Percentiles rank a stretch among this genome's conserved stretches.
Evolutionary conservation across 2,888 invertebrate species (phyloP).

Genomic region (Euclidia mi): DNA sequence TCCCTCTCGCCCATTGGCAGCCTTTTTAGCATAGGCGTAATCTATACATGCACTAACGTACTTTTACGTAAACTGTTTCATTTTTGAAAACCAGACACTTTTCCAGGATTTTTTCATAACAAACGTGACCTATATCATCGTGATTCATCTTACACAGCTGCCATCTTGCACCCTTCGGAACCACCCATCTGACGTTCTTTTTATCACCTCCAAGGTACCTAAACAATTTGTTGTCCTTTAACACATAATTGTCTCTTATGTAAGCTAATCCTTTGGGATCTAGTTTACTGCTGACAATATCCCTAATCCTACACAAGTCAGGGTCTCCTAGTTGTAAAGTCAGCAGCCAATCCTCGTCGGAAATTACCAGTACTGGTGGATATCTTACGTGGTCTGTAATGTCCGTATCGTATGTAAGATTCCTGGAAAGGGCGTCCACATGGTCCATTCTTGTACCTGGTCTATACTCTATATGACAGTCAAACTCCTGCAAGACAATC

Average conservation of each 20-base stretch:
- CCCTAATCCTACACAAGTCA: slow-evolving; percentile 5
- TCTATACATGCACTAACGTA: too few relatives aligned
- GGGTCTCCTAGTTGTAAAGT: slow-evolving; percentile 10
- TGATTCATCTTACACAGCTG: too few relatives aligned
- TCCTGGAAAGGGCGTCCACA: slow-evolving; percentile 6
- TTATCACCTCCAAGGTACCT: neutral
- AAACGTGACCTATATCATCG: too few relatives aligned
- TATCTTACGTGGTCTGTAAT: neutral
- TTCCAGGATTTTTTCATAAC: too few relatives aligned
- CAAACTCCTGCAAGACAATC: neutral
- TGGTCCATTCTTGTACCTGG: neutral
- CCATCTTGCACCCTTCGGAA: too few relatives aligned
- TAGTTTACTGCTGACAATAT: slow-evolving; percentile 1
- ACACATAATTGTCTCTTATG: slow-evolving; percentile 4
- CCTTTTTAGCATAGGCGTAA: too few relatives aligned
- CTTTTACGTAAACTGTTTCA: too few relatives aligned
- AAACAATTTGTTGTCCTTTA: slow-evolving; percentile 2
- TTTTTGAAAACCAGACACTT: too few relatives aligned
- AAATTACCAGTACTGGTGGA: neutral
- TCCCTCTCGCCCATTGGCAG: too few relatives aligned
- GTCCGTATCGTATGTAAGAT: too few relatives aligned
- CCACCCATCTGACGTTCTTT: neutral
- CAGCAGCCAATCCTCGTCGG: slow-evolving; percentile 8
- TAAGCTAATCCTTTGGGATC: slow-evolving; percentile 1
- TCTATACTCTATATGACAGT: neutral